Conservation (phyloP, 1,140 invertebrate species). For the Uloborus diversus region DNA sequence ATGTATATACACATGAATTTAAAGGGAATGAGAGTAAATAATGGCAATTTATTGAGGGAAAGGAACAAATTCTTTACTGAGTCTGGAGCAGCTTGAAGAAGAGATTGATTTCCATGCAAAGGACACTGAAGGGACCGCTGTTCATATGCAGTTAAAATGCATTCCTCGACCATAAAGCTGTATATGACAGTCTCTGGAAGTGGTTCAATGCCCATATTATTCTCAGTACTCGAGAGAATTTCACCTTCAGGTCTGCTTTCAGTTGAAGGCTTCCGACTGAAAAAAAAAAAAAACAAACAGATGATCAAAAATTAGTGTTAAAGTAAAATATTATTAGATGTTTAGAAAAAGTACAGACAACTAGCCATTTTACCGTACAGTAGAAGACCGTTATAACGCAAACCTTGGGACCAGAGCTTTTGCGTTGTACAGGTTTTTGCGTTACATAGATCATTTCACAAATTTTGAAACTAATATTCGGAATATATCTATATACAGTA, state of each 20-base stretch:
- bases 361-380: too few relatives aligned
- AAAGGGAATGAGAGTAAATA: too few relatives aligned
- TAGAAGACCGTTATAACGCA: too few relatives aligned
- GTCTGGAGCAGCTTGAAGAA: conserved; percentile 84
- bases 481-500: too few relatives aligned
- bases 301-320: neutral
- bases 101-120: conserved; percentile 75
- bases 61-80: conserved; percentile 74
- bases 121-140: conserved; percentile 77
- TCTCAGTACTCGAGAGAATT: conserved; percentile 37
- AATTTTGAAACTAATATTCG: too few relatives aligned
- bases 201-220: conserved; percentile 42
- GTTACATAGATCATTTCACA: too few relatives aligned
- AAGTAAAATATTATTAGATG: neutral
- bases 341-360: too few relatives aligned
- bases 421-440: too few relatives aligned
- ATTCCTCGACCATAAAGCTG: conserved; percentile 88
- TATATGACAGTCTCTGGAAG: conserved; percentile 63
- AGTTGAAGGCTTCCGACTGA: conserved; percentile 81
- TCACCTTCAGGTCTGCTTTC: conserved; percentile 75
- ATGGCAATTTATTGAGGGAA: too few relatives aligned
- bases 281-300: conserved; percentile 60
- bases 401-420: too few relatives aligned
- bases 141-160: conserved; percentile 86
- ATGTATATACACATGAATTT: too few relatives aligned